A percentile compares a stretch with the other conserved stretches of the same genome.
Evolutionary conservation across 2,888 invertebrate genomes (phyloP).

Genomic region (Latrodectus elegans): DNA sequence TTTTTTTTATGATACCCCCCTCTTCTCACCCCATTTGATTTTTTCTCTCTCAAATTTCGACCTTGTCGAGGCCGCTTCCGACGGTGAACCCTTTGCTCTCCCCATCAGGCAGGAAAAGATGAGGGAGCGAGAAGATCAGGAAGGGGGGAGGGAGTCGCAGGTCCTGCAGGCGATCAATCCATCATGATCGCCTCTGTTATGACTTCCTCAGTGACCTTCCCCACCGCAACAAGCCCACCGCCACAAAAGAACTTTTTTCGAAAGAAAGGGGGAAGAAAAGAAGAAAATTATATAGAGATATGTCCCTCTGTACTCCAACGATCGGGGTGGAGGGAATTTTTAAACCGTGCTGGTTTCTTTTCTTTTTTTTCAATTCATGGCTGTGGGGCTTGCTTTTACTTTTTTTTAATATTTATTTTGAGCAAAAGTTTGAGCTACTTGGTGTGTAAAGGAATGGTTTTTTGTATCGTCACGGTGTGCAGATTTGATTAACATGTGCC

Average conservation of each 20-base stretch:
- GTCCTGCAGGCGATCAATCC: constrained; percentile 50
- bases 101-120: neutral
- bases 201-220: constrained; percentile 52
- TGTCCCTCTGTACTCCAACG: neutral
- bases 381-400: too few species aligned
- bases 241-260: constrained; percentile 37
- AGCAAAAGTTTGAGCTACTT: too few species aligned
- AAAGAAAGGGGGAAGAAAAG: constrained; percentile 19
- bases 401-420: too few species aligned
- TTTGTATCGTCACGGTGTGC: too few species aligned
- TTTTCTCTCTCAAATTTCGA: constrained; percentile 9
- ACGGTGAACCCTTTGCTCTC: constrained; percentile 27
- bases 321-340: neutral
- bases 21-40: neutral
- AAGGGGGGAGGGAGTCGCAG: constrained; percentile 11
- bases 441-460: too few species aligned
- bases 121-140: constrained; percentile 11
- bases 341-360: neutral
- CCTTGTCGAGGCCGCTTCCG: constrained; percentile 32
- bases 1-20: neutral
- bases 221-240: constrained; percentile 58
- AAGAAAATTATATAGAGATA: constrained; percentile 19
- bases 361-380: too few species aligned
- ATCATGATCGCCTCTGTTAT: constrained; percentile 63
- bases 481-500: too few species aligned